Evolutionary conservation across 2,888 invertebrate genomes (phyloP).

Genomic region (Cataglyphis albicans): DNA sequence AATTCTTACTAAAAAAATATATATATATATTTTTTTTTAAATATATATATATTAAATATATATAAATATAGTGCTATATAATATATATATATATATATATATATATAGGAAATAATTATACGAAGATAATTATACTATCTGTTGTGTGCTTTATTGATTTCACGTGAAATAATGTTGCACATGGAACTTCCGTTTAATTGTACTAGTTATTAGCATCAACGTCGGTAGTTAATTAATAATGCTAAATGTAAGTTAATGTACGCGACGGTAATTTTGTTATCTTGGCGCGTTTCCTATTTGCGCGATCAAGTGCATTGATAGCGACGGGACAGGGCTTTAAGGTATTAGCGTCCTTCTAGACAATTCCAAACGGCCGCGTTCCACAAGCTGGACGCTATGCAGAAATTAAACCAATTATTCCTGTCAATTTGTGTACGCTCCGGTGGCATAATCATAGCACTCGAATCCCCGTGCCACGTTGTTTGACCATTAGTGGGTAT

Average conservation of each 20-base stretch:
- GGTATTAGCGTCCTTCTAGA: conserved; percentile 57
- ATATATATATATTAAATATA: neutral
- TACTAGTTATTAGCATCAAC: neutral
- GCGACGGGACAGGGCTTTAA: conserved; percentile 13
- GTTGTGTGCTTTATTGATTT: neutral
- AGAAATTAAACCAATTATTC: conserved; percentile 81
- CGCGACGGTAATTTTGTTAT: conserved; percentile 18
- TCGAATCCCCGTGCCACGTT: conserved; percentile 76
- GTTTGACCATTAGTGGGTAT: conserved; percentile 81
- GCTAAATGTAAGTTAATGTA: neutral
- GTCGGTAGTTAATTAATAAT: conserved; percentile 20
- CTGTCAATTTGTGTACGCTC: conserved; percentile 78
- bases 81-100: neutral
- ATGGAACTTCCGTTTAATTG: neutral
- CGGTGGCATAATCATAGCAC: conserved; percentile 78
- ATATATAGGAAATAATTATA: conserved; percentile 5
- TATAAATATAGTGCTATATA: neutral
- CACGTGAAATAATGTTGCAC: neutral
- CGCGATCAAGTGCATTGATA: conserved; percentile 27
- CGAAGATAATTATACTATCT: neutral
- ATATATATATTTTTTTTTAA: too few relatives aligned
- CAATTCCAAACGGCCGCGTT: conserved; percentile 46
- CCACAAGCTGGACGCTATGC: conserved; percentile 45
- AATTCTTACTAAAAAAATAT: too few relatives aligned
- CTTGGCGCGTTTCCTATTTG: conserved; percentile 7